Evolutionary conservation across 2,113 vertebrate genomes (phyloP).

Genomic region (Balaenoptera acutorostrata): DNA sequence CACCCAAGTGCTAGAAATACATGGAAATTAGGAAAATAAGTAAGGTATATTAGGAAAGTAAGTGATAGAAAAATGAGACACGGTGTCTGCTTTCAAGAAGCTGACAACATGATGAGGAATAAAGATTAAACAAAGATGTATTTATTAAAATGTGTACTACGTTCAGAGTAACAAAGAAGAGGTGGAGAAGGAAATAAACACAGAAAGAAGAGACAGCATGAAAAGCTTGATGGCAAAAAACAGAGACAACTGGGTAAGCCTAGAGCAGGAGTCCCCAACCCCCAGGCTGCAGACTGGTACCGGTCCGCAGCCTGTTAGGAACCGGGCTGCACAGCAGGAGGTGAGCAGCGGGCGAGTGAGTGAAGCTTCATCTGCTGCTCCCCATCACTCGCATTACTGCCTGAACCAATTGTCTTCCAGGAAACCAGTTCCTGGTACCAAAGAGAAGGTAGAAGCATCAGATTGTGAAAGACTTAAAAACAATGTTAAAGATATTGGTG

Average conservation of each 20-base stretch:
- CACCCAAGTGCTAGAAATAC: neutral
- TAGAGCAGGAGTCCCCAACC: neutral
- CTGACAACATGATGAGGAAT: neutral
- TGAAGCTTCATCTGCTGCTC: neutral
- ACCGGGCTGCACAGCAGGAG: neutral
- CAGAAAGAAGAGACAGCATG: neutral
- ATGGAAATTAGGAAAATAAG: neutral
- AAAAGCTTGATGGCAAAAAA: neutral
- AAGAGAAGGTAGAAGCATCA: neutral
- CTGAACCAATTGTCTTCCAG: too few relatives aligned
- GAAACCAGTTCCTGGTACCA: too few relatives aligned
- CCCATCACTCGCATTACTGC: too few relatives aligned
- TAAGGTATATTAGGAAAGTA: neutral
- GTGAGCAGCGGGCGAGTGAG: neutral
- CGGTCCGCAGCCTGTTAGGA: neutral
- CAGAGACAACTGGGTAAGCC: neutral
- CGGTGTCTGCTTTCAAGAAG: neutral
- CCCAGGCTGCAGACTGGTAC: neutral
- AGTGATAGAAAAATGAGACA: neutral
- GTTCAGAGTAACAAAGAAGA: neutral
- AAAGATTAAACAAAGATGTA: neutral
- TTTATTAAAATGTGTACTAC: neutral
- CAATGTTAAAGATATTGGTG: neutral
- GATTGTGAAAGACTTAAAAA: neutral
- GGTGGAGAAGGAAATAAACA: neutral